phyloP scores from a whole-genome alignment of 1,140 invertebrate species.

The Cydia amplana region DNA sequence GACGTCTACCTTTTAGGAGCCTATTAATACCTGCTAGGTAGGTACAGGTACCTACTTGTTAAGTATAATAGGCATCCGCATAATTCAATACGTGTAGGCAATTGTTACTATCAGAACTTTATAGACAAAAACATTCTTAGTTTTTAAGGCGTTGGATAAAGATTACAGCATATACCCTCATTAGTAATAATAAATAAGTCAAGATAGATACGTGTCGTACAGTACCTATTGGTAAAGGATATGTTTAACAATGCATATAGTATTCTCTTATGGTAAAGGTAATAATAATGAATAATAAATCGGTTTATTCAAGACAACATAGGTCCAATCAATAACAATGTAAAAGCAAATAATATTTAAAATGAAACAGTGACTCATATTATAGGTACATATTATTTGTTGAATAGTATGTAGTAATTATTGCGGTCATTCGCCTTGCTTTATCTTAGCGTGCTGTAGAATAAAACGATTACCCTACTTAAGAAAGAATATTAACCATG shows the following conservation, averaged over 20 bases:
- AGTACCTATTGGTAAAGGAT: background rate
- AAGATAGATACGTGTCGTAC: background rate
- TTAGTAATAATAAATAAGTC: too few species aligned
- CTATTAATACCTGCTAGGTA: too few species aligned
- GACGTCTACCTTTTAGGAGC: too few species aligned
- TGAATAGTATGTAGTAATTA: background rate
- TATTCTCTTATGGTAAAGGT: background rate
- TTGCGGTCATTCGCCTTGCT: background rate
- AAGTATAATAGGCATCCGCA: too few species aligned
- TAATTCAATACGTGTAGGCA: too few species aligned
- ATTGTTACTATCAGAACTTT: too few species aligned
- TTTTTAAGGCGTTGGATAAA: background rate
- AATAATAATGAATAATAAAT: too few species aligned
- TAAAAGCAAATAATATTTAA: too few species aligned
- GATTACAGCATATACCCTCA: background rate
- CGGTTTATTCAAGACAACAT: too few species aligned
- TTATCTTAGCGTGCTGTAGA: constrained; percentile 14
- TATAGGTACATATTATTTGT: background rate
- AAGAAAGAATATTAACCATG: background rate
- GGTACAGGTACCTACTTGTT: too few species aligned
- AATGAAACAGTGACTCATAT: background rate
- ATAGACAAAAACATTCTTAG: too few species aligned
- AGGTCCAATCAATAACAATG: too few species aligned
- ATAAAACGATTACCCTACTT: background rate
- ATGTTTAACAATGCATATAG: background rate